Evolutionary conservation across 1,140 invertebrate genomes (phyloP).

Genomic region (Battus philenor): DNA sequence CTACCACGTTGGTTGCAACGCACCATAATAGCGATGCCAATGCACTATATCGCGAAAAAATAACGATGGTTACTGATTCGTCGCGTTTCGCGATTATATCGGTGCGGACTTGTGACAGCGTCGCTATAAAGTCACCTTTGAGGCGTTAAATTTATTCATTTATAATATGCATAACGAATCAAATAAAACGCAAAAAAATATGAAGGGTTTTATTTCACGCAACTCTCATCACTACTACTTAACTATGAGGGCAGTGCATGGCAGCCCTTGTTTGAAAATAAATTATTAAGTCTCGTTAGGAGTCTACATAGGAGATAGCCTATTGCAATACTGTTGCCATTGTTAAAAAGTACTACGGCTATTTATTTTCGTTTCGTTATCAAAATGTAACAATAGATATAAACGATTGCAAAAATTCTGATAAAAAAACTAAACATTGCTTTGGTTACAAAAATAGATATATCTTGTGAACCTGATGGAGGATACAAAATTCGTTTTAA

Average conservation of each 20-base stretch:
- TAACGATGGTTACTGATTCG: too few relatives aligned
- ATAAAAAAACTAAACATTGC: conserved; percentile 12
- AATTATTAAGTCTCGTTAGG: conserved; percentile 58
- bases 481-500: conserved; percentile 2
- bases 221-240: conserved; percentile 47
- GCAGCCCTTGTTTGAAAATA: conserved; percentile 43
- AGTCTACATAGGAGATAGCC: conserved; percentile 56
- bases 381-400: background rate
- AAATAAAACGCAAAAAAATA: conserved; percentile 25
- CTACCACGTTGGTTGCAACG: too few relatives aligned
- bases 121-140: too few relatives aligned
- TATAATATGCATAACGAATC: too few relatives aligned
- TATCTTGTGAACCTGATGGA: conserved; percentile 7
- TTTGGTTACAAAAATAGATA: conserved; percentile 15
- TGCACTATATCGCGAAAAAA: too few relatives aligned
- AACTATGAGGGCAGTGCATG: conserved; percentile 45
- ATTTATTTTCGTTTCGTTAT: background rate
- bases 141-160: too few relatives aligned
- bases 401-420: conserved; percentile 3
- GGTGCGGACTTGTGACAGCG: too few relatives aligned
- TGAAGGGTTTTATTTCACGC: conserved; percentile 43
- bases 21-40: too few relatives aligned
- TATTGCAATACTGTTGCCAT: conserved; percentile 33
- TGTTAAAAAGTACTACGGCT: background rate
- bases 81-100: too few relatives aligned